Conservation (phyloP, 2,797 vertebrate species). For the Borostomias antarcticus region DNA sequence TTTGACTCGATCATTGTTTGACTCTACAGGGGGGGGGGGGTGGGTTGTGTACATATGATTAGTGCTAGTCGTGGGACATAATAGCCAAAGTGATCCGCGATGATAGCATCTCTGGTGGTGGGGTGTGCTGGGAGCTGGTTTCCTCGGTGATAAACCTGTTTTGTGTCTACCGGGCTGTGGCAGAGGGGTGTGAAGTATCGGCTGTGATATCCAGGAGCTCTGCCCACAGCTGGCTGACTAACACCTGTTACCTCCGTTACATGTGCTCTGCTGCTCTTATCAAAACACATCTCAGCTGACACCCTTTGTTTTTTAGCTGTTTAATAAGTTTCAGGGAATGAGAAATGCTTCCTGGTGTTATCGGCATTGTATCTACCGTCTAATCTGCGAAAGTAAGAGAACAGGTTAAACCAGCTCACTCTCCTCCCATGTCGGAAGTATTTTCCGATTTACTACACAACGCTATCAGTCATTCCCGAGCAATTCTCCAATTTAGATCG, state of each 20-base stretch:
- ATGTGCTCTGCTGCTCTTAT: slow-evolving; percentile 41
- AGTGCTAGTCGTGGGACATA: too few species aligned
- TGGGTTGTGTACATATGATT: too few species aligned
- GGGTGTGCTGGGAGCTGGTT: slow-evolving; percentile 13
- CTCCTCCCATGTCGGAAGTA: background rate
- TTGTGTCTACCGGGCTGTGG: slow-evolving; percentile 27
- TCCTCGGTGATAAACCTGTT: slow-evolving; percentile 30
- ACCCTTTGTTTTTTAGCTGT: background rate
- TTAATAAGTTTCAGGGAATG: background rate
- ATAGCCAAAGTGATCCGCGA: background rate
- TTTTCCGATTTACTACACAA: background rate
- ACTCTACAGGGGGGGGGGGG: too few species aligned
- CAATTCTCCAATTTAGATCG: background rate
- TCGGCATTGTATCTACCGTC: background rate
- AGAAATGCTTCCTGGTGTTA: background rate
- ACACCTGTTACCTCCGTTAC: slow-evolving; percentile 51
- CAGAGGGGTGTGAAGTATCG: slow-evolving; percentile 23
- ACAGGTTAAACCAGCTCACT: background rate
- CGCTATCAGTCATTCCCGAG: background rate
- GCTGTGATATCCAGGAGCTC: slow-evolving; percentile 43
- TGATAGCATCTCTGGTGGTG: background rate
- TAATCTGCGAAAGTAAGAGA: background rate
- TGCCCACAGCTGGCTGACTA: slow-evolving; percentile 31
- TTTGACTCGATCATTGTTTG: too few species aligned
- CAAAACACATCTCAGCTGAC: slow-evolving; percentile 10